Evolutionary conservation across 2,888 invertebrate species (phyloP).

Genomic region (Coremacera marginata): DNA sequence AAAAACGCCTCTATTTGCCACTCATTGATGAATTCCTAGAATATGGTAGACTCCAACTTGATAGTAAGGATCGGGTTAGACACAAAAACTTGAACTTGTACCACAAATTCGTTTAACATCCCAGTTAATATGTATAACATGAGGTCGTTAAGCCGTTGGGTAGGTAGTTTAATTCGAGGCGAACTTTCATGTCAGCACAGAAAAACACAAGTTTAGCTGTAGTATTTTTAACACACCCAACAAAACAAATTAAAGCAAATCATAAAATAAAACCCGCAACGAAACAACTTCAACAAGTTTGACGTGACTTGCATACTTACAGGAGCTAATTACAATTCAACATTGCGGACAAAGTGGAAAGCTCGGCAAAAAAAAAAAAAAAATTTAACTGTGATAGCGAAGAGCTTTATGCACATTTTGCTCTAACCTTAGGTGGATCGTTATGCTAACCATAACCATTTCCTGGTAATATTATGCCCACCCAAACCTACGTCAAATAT

Average conservation of each 20-base stretch:
- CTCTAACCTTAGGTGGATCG: not conserved
- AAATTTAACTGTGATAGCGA: not conserved
- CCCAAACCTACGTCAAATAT: not conserved
- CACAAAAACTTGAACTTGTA: no score
- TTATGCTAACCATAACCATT: not conserved
- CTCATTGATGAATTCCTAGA: no score
- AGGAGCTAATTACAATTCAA: not conserved
- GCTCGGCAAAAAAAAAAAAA: not conserved
- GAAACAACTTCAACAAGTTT: not conserved
- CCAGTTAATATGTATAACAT: no score
- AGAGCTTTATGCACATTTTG: not conserved
- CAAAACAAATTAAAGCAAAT: not conserved
- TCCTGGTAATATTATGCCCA: not conserved
- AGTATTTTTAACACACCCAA: not conserved
- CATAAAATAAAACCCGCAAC: not conserved
- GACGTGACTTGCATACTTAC: constrained; percentile 22
- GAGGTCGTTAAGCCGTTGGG: no score
- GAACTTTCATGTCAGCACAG: no score
- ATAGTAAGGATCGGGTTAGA: no score
- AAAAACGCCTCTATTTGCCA: no score
- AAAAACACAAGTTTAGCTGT: no score
- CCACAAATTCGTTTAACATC: no score
- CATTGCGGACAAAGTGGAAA: not conserved
- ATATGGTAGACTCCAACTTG: no score
- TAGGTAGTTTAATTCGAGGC: no score